Evolutionary conservation across 2,797 vertebrate genomes (phyloP).

Genomic region (Hippocampus kuda): DNA sequence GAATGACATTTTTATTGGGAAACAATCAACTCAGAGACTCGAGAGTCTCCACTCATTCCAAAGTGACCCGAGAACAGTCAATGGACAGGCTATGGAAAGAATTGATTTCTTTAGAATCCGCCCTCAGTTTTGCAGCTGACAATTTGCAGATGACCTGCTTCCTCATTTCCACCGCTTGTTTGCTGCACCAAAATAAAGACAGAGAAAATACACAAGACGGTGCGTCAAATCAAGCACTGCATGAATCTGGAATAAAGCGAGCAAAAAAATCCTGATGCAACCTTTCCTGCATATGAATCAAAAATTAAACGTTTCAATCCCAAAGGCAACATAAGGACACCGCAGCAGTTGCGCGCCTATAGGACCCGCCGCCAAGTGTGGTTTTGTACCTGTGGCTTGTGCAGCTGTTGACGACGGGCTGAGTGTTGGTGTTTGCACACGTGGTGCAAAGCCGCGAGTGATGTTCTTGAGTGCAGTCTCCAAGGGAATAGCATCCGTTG

Average conservation of each 20-base stretch:
- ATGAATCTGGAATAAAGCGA: not conserved
- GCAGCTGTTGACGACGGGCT: constrained; percentile 23
- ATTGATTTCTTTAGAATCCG: constrained; percentile 1
- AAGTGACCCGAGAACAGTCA: not conserved
- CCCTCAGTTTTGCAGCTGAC: not conserved
- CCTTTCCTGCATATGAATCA: constrained; percentile 7
- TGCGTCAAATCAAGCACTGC: not conserved
- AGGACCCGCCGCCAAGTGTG: constrained; percentile 9
- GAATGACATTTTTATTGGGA: not conserved
- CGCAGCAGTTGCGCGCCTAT: not conserved
- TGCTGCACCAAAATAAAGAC: not conserved
- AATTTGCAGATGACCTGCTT: constrained; percentile 1
- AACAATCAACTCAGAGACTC: not conserved
- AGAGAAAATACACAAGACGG: not conserved
- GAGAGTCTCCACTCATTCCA: not conserved
- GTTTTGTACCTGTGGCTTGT: constrained; percentile 52
- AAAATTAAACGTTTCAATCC: not conserved
- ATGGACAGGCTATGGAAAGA: not conserved
- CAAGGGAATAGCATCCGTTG: constrained; percentile 47
- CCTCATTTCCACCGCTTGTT: not conserved
- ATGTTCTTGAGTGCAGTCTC: constrained; percentile 47
- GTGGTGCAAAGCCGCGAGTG: constrained; percentile 38
- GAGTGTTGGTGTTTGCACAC: constrained; percentile 22
- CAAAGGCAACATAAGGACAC: not conserved
- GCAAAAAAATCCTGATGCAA: not conserved